Evolutionary conservation across 2,888 invertebrate genomes (phyloP), one percentile per base, ranked within the genome.

Genomic region (Panopea generosa): DNA sequence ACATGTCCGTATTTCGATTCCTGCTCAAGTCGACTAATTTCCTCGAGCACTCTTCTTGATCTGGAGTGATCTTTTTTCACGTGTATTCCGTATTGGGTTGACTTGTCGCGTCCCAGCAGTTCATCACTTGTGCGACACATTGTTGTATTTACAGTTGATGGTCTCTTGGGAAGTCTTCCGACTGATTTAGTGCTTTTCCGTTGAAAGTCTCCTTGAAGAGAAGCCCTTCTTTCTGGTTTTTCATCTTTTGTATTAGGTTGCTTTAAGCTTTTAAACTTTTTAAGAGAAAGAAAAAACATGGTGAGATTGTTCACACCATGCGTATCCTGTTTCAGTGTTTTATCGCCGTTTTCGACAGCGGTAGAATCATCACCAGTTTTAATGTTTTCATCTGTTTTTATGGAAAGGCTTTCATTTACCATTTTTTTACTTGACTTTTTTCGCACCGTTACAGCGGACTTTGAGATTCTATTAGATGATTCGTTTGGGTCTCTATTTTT

Each of bases 11-110:
- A 82, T 47, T 77, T 81, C 11, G 77, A 73, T 40, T 83, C 74
- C 29, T 77, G 77, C 53, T 84, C 83, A 7, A 83, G 62, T 62
- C 71, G 72, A 65, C 84, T 81, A n/a, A 84, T 73, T 57, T 79
- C 83, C 38, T 73, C 74, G 11, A 84, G 67, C 40, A 75, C 73
- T 22, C 84, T 72, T 3, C 84, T 70, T 1, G 84, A 84, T 59
- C 83, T 63, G 2, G 83, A 71, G 45, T 71, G 63, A 27, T 81
- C 78, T 67, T 74, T 73, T 45, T 75, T 76, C 20, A 82, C 62
- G 53, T 77, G 76, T 40, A 83, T 77, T 11, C 79, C 83, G 50
- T 79, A 75, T n/a, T 75, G 62, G 3, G 77, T 2, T 20, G 47
- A 47, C 9, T 16, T 20, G 24, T 52, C 52, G 11, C n/a, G 40